Evolutionary conservation across 2,888 invertebrate species (phyloP), one percentile per base, ranked within the genome.

Genomic region (Lapara coniferarum): DNA sequence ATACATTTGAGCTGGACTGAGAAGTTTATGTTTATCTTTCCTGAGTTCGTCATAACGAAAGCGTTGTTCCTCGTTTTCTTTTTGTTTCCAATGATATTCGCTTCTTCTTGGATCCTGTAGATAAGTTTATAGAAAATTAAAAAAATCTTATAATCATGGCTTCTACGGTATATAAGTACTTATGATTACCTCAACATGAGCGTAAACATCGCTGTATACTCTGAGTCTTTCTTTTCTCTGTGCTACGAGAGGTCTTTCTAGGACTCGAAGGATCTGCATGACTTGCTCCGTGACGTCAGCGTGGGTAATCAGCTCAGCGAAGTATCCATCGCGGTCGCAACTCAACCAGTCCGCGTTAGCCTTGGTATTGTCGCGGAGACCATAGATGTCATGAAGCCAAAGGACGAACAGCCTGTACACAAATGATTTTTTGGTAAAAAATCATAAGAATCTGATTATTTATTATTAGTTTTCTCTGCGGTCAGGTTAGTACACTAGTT

Each of bases 281-380:
- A 92, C 92, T 74, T 93, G 91, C 71, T 90, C 87, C 1, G 92
- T 92, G 75, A 91, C 91, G 82, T 93, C 93, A 70, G 79, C 78
- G 19, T 84, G 81, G 2, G 90, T 89, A 72, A 89, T 85, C 69
- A 93, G 78, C 77, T 93, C 92, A 0, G 91, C 88, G 77, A 85
- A 92, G 79, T 86, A 87, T 0, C 93, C 93, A 51, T 93, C 93
- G 0, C 89, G 84, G 16, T 84, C 83, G 70, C 93, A 93, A 71
- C 86, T 85, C 56, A 92, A 63, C 67, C 75, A 78, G 13, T 86
- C 84, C 0, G 87, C 88, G 73, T 81, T 85, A n/a, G 72, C 72
- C 3, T 84, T 84, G 0, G 91, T 90, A 70, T 84, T 75, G 77
- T 93, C 93, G 0, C 93, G 89, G 12, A 93, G 77, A 0, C 93